phyloP scores from a whole-genome alignment of 1,140 invertebrate genomes.

The Cepaea nemoralis region DNA sequence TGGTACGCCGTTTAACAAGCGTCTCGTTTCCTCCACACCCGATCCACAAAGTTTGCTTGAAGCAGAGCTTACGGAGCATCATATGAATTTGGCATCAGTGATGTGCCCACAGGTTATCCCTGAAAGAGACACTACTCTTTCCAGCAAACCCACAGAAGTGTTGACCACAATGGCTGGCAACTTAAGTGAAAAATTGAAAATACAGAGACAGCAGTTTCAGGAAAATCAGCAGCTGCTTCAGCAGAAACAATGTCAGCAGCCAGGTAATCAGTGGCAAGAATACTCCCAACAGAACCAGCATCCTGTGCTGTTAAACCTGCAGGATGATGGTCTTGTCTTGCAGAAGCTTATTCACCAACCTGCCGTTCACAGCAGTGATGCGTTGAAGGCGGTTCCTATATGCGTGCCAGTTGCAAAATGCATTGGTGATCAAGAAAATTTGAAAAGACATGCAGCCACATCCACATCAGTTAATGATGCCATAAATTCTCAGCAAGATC shows the following conservation, averaged over 20 bases:
- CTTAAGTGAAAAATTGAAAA: neutral
- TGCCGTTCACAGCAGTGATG: neutral
- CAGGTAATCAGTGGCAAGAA: neutral
- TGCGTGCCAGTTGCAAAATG: neutral
- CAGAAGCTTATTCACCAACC: neutral
- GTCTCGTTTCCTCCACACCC: constrained; percentile 58
- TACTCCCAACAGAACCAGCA: neutral
- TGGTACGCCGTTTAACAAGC: constrained; percentile 51
- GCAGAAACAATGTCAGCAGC: neutral
- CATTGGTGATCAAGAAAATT: neutral
- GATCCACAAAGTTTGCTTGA: constrained; percentile 51
- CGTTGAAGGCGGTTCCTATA: neutral
- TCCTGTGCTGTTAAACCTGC: neutral
- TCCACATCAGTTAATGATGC: neutral
- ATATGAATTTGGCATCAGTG: neutral
- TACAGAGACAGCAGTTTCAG: neutral
- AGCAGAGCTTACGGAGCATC: neutral
- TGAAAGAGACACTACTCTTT: constrained; percentile 18
- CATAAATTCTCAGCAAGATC: neutral
- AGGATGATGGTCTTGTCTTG: neutral
- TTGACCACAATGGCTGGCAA: neutral
- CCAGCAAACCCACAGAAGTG: neutral
- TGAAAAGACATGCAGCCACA: neutral
- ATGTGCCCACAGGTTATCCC: constrained; percentile 32
- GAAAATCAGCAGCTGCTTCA: neutral